Conservation (phyloP, 2,888 invertebrate species). For the Himalopsyche japonica region DNA sequence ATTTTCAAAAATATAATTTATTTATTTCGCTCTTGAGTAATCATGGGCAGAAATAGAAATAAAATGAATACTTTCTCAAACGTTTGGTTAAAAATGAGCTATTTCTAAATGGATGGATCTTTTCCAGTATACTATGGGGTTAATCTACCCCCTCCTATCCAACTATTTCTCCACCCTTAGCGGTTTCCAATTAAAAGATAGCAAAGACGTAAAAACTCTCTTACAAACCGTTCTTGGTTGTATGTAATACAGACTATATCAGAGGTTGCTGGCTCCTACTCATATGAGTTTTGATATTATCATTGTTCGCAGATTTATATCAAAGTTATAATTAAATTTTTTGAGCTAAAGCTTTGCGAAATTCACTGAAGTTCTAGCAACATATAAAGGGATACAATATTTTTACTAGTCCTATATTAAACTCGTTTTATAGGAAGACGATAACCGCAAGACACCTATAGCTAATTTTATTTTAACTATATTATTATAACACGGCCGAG, state of each 20-base stretch:
- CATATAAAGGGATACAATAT: too few relatives aligned
- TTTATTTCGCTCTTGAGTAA: too few relatives aligned
- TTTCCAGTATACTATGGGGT: background rate
- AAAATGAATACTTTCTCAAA: too few relatives aligned
- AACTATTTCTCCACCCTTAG: slow-evolving; percentile 3
- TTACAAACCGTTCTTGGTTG: background rate
- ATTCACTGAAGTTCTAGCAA: background rate
- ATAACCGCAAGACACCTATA: too few relatives aligned
- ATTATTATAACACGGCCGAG: too few relatives aligned
- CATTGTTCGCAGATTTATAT: background rate
- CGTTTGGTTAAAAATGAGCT: too few relatives aligned
- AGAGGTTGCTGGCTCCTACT: background rate
- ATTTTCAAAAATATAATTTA: too few relatives aligned
- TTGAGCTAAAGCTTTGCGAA: background rate
- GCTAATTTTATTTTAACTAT: too few relatives aligned
- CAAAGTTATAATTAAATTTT: background rate
- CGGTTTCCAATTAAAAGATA: slow-evolving; percentile 37
- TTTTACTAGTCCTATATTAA: too few relatives aligned
- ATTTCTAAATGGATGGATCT: background rate
- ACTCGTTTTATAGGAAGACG: too few relatives aligned
- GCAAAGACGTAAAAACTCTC: slow-evolving; percentile 16
- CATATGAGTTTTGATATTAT: background rate
- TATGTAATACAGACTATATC: background rate
- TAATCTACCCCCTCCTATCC: background rate
- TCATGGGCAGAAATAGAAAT: too few relatives aligned